These are phyloP conservation scores for Picathartes gymnocephalus DNA, from an alignment of 2,113 vertebrate species.

Conservation along the genomic window DNA sequence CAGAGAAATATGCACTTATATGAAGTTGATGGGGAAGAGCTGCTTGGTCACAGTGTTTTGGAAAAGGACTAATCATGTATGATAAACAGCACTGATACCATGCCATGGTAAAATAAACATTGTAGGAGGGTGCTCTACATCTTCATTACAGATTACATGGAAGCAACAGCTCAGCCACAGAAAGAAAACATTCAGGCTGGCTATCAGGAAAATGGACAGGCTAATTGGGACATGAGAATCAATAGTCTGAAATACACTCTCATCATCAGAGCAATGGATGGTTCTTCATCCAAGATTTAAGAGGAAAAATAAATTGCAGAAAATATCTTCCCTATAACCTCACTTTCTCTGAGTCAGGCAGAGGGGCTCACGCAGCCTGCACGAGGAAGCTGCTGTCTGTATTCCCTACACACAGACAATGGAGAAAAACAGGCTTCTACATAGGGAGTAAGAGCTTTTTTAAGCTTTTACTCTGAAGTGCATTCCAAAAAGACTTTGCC, in stretches of 20 bases:
- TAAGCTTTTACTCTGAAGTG: neutral
- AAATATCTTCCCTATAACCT: neutral
- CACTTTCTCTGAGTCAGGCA: neutral
- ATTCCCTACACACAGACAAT: accelerated
- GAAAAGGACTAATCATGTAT: neutral
- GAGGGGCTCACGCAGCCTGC: neutral
- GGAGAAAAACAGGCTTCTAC: neutral
- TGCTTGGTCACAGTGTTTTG: neutral
- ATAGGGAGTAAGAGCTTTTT: no score
- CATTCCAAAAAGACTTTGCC: neutral
- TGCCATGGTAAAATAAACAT: no score
- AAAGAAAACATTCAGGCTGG: neutral
- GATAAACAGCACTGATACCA: neutral
- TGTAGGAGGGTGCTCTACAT: neutral
- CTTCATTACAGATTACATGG: neutral
- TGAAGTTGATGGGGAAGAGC: neutral
- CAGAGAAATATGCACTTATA: neutral
- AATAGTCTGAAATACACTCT: neutral
- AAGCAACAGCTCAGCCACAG: neutral
- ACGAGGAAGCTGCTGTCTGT: neutral
- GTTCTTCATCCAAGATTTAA: neutral
- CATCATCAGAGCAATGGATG: neutral
- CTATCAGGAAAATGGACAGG: neutral
- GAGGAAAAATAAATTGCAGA: neutral
- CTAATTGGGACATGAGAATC: neutral